phyloP scores from a whole-genome alignment of 2,797 vertebrate species.

The Sebastes paucispinis region DNA sequence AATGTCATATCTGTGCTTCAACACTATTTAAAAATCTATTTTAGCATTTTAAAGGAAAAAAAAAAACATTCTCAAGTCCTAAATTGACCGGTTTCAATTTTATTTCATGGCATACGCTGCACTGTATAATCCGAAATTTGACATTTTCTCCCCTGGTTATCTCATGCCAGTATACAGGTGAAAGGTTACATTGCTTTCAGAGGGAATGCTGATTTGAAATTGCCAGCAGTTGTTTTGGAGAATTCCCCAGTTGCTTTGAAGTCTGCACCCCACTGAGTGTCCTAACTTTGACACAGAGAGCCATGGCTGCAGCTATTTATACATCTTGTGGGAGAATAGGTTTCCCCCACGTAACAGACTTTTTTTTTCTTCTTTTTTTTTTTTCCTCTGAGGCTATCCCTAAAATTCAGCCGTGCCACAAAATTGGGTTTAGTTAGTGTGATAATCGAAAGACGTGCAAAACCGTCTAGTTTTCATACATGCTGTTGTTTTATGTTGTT shows the following conservation, averaged over 20 bases:
- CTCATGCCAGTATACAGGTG: conserved; percentile 63
- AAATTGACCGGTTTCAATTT: neutral
- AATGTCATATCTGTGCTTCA: neutral
- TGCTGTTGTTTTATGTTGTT: conserved; percentile 46
- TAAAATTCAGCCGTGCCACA: conserved; percentile 18
- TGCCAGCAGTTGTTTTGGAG: conserved; percentile 85
- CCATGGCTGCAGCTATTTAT: conserved; percentile 83
- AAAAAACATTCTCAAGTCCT: neutral
- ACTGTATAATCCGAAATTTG: conserved; percentile 41
- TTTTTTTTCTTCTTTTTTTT: neutral
- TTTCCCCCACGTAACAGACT: conserved; percentile 66
- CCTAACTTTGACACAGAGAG: conserved; percentile 87
- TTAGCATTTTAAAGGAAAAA: neutral
- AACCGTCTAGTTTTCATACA: conserved; percentile 7
- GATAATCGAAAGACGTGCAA: conserved; percentile 27
- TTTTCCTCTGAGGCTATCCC: conserved; percentile 45
- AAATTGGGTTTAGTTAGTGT: conserved; percentile 11
- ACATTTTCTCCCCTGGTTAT: conserved; percentile 61
- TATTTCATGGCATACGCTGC: neutral
- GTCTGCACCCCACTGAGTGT: conserved; percentile 86
- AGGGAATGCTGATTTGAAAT: conserved; percentile 85
- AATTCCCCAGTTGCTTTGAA: conserved; percentile 89
- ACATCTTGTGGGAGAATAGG: conserved; percentile 82
- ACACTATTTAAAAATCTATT: neutral
- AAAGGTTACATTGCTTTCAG: conserved; percentile 76